A percentile compares a stretch with the other conserved stretches of the same genome.
Evolutionary conservation across 2,113 vertebrate species (phyloP).

Genomic region (Pachycephala philippinensis): DNA sequence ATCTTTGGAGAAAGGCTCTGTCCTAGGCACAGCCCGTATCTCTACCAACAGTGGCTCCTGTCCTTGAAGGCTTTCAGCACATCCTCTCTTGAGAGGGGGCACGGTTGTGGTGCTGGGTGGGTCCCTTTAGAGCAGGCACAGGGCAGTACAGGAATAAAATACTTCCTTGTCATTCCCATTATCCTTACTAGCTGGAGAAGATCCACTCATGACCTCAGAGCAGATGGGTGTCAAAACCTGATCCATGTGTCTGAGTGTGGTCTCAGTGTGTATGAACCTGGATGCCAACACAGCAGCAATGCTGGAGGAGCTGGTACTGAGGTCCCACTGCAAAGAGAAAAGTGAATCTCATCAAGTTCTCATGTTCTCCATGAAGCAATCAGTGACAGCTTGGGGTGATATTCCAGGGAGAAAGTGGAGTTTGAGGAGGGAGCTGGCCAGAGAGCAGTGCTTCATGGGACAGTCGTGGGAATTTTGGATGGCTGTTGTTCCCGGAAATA

Average conservation of each 20-base stretch:
- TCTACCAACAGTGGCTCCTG: neutral
- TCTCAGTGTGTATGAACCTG: fast-evolving
- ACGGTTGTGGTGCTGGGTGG: neutral
- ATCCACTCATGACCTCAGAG: fast-evolving
- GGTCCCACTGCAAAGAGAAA: neutral
- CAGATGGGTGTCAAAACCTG: neutral
- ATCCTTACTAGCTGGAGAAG: neutral
- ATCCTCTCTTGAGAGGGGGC: neutral
- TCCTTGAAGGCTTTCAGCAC: neutral
- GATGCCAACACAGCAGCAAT: fast-evolving
- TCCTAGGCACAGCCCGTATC: neutral
- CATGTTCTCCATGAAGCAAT: neutral
- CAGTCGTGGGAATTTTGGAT: neutral
- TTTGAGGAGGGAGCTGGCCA: neutral
- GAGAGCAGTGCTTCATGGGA: neutral
- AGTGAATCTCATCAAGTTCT: neutral
- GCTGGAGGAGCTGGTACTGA: neutral
- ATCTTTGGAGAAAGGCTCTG: neutral
- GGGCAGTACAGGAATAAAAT: neutral
- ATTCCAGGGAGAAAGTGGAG: neutral
- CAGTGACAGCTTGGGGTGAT: neutral
- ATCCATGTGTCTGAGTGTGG: neutral
- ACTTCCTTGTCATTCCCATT: neutral
- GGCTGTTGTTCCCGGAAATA: neutral
- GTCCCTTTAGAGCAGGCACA: neutral